Conservation (phyloP, 2,113 vertebrate species). For the Galbula dea region DNA sequence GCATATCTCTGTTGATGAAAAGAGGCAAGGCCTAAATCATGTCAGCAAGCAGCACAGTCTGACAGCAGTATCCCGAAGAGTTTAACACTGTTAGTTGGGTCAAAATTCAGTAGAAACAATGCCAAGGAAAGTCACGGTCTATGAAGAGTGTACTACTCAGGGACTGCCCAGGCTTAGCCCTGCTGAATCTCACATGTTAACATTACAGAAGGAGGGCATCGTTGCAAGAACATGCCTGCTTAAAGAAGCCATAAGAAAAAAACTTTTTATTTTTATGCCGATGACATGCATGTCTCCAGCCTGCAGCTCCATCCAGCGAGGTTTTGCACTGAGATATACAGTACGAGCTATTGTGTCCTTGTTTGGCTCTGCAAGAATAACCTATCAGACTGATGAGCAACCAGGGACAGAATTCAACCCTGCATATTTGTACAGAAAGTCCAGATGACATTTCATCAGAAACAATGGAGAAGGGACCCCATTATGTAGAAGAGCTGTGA, state of each 20-base stretch:
- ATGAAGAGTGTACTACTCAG: background rate
- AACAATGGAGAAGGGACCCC: background rate
- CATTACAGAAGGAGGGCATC: background rate
- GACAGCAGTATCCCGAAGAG: background rate
- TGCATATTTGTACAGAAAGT: background rate
- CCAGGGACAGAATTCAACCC: background rate
- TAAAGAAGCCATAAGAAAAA: background rate
- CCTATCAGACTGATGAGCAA: background rate
- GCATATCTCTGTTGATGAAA: background rate
- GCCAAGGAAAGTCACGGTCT: background rate
- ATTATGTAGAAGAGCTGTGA: constrained; percentile 1
- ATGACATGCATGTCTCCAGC: background rate
- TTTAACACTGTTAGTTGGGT: background rate
- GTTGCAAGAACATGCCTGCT: rapidly evolving
- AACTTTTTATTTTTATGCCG: background rate
- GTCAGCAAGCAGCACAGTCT: background rate
- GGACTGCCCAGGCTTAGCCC: background rate
- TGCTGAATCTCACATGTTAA: background rate
- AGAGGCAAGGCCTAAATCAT: background rate
- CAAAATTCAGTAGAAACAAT: background rate
- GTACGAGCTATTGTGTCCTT: rapidly evolving
- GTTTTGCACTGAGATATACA: background rate
- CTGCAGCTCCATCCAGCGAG: background rate
- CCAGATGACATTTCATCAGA: constrained; percentile 6
- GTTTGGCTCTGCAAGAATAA: background rate